phyloP scores from a whole-genome alignment of 2,888 invertebrate species.

The Phorcus lineatus region DNA sequence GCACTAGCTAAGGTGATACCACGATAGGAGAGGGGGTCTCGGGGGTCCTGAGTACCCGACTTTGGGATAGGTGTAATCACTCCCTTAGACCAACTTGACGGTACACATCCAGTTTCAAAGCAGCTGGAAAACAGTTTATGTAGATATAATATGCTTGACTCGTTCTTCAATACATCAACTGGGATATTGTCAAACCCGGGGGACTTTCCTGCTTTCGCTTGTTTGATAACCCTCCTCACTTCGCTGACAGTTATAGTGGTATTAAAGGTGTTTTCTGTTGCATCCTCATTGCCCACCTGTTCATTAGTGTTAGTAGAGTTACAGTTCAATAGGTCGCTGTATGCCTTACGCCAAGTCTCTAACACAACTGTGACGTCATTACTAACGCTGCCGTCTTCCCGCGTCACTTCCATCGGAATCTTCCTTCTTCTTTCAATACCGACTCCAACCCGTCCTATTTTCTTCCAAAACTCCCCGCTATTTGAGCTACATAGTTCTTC shows the following conservation, averaged over 20 bases:
- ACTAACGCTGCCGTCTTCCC: not conserved
- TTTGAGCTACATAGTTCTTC: not conserved
- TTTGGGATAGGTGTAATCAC: not conserved
- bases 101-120: not conserved
- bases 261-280: not conserved
- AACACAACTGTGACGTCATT: not conserved
- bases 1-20: not conserved
- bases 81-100: not conserved
- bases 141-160: not conserved
- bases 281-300: not conserved
- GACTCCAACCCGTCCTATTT: not conserved
- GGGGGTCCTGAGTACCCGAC: not conserved
- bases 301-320: not conserved
- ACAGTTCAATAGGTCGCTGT: not conserved
- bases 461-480: not conserved
- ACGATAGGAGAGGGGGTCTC: not conserved
- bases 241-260: not conserved
- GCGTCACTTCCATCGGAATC: not conserved
- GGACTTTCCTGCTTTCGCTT: not conserved
- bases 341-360: not conserved
- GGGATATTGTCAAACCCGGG: not conserved
- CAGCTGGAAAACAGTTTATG: not conserved
- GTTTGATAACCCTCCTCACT: not conserved
- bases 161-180: not conserved
- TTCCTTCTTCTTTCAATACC: not conserved